phyloP scores from a whole-genome alignment of 2,113 vertebrate species.

The Tonatia bakeri region DNA sequence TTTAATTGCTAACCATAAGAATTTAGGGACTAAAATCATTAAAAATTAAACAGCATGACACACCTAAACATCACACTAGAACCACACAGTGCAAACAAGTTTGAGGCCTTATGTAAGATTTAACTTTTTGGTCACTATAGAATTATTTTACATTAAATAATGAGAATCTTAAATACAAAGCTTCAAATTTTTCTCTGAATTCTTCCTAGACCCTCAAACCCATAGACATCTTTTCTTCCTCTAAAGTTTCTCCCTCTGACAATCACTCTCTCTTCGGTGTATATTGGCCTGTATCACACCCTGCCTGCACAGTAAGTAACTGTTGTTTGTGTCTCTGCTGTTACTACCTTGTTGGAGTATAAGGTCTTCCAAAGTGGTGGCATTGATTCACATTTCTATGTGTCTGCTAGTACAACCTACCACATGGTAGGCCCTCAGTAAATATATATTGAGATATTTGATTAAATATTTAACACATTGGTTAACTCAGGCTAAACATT shows the following conservation, averaged over 20 bases:
- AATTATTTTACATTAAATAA: neutral
- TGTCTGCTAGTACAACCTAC: neutral
- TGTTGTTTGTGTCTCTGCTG: neutral
- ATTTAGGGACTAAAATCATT: neutral
- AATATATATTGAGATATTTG: neutral
- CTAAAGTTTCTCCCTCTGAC: neutral
- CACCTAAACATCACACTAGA: neutral
- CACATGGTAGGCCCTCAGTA: neutral
- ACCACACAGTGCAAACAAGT: neutral
- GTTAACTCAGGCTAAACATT: neutral
- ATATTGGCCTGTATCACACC: neutral
- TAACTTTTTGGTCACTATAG: neutral
- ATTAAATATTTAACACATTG: neutral
- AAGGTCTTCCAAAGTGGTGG: neutral
- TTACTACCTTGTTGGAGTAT: neutral
- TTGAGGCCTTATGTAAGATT: neutral
- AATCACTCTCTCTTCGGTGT: neutral
- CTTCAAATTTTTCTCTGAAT: neutral
- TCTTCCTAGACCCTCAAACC: neutral
- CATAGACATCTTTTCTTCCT: neutral
- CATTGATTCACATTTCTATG: neutral
- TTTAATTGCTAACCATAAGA: slow-evolving; percentile 21
- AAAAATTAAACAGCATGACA: neutral
- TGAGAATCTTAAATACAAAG: neutral
- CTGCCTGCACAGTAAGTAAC: neutral